A percentile compares a stretch with the other conserved stretches of the same genome.
These are phyloP conservation scores for Dendropsophus ebraccatus DNA, from an alignment of 2,113 vertebrate genomes.

Conservation along the genomic window DNA sequence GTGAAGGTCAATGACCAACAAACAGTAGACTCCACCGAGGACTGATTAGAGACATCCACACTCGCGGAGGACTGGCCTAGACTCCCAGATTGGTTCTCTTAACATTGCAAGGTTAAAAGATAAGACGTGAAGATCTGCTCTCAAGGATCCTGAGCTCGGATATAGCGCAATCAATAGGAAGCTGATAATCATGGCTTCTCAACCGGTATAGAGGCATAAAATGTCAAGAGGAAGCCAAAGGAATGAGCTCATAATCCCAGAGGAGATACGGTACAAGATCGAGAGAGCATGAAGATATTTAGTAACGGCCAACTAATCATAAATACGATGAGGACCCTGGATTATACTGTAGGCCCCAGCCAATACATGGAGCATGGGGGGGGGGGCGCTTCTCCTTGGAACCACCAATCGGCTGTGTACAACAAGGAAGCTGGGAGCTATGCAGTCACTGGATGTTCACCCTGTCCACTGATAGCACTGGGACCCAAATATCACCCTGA, in stretches of 20 bases:
- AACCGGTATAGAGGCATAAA: background rate
- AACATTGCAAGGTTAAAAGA: background rate
- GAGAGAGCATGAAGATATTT: background rate
- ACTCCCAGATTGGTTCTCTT: background rate
- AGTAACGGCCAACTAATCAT: background rate
- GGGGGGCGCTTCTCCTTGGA: background rate
- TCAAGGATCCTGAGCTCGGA: background rate
- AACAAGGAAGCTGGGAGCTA: background rate
- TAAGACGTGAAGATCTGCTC: background rate
- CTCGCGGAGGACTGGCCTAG: background rate
- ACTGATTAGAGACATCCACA: background rate
- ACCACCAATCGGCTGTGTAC: background rate
- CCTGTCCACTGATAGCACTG: no score
- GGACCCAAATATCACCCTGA: no score
- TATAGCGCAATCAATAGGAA: background rate
- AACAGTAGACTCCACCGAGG: slow-evolving; percentile 11
- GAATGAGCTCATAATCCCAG: background rate
- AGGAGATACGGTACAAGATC: background rate
- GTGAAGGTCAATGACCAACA: slow-evolving; percentile 16
- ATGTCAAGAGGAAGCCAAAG: background rate
- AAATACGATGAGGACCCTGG: background rate
- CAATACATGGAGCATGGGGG: background rate
- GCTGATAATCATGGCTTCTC: background rate
- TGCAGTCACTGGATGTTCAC: background rate
- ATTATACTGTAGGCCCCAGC: background rate